These are phyloP conservation scores for Raja brachyura DNA, from an alignment of 2,113 vertebrate genomes.

Conservation along the genomic window DNA sequence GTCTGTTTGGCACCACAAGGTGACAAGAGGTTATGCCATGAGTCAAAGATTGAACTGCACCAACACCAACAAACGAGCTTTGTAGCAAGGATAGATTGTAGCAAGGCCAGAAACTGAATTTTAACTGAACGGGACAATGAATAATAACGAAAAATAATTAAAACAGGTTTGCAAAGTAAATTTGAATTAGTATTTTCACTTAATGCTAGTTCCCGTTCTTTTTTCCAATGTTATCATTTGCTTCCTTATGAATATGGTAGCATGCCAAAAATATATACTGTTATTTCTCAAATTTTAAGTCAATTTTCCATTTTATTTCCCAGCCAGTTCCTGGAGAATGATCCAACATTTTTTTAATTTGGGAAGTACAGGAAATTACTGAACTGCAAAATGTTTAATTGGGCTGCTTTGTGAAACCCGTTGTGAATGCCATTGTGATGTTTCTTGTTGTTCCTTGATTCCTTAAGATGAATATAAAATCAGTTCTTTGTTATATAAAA, in stretches of 20 bases:
- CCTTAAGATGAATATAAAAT: neutral
- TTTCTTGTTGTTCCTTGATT: neutral
- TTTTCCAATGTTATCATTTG: neutral
- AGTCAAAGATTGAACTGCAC: neutral
- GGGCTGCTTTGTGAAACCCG: neutral
- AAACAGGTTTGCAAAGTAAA: neutral
- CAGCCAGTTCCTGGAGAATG: neutral
- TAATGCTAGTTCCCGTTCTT: neutral
- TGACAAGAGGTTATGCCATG: neutral
- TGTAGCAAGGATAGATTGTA: neutral
- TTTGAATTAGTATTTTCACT: neutral
- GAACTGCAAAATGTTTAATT: neutral
- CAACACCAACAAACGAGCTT: neutral
- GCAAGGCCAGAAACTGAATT: neutral
- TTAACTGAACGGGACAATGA: neutral
- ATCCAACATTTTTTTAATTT: neutral
- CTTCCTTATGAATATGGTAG: neutral
- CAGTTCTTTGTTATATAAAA: neutral
- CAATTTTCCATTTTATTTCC: neutral
- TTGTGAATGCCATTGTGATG: neutral
- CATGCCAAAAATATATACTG: neutral
- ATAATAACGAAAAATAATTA: neutral
- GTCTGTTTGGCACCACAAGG: neutral
- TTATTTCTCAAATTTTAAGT: neutral
- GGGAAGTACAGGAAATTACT: neutral